Evolutionary conservation across 2,113 vertebrate species (phyloP).

Genomic region (Leuciscus idus): DNA sequence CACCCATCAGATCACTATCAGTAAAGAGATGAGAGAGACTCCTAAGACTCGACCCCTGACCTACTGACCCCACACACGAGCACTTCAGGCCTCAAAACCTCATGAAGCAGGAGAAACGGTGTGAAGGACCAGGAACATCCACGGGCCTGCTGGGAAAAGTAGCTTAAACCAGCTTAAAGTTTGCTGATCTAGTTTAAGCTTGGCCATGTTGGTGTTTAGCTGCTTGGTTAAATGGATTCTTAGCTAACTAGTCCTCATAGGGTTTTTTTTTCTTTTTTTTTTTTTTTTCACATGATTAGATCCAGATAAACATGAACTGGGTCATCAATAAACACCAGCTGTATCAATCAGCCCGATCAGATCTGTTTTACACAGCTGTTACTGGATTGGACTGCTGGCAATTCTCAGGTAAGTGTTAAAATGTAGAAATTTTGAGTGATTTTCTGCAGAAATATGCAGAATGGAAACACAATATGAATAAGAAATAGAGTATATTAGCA

Average conservation of each 20-base stretch:
- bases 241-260: not conserved
- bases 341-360: too few relatives aligned
- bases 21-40: constrained; percentile 64
- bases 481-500: too few relatives aligned
- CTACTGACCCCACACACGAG: not conserved
- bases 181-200: too few relatives aligned
- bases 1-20: constrained; percentile 63
- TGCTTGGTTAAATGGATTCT: not conserved
- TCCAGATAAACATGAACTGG: too few relatives aligned
- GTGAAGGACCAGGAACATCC: not conserved
- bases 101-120: not conserved
- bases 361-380: not conserved
- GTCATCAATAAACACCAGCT: too few relatives aligned
- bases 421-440: too few relatives aligned
- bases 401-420: not conserved
- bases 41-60: constrained; percentile 59
- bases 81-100: not conserved
- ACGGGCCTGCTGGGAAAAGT: too few relatives aligned
- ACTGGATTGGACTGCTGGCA: not conserved
- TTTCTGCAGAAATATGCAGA: not conserved
- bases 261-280: too few relatives aligned
- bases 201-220: not conserved
- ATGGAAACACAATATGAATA: not conserved
- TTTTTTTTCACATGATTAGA: too few relatives aligned
- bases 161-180: not conserved